Evolutionary conservation across 2,888 invertebrate genomes (phyloP).

Genomic region (Lagria hirta): DNA sequence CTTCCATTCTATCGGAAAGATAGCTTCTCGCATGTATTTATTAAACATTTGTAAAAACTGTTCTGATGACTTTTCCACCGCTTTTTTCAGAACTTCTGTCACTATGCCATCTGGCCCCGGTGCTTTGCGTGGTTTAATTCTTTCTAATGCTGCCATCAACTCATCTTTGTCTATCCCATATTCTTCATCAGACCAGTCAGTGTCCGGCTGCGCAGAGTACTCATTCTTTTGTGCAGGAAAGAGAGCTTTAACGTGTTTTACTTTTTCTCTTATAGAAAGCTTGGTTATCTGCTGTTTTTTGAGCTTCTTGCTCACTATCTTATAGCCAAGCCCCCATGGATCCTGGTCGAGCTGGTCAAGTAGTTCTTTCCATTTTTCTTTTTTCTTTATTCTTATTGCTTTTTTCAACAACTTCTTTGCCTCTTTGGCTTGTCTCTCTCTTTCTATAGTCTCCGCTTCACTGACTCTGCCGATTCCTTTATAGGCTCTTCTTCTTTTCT

Average conservation of each 20-base stretch:
- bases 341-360: background rate
- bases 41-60: constrained; percentile 5
- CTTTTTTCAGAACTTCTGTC: constrained; percentile 3
- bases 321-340: constrained; percentile 3
- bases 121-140: constrained; percentile 9
- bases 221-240: background rate
- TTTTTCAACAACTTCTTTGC: background rate
- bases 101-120: constrained; percentile 7
- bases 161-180: background rate
- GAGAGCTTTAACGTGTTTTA: background rate
- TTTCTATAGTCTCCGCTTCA: background rate
- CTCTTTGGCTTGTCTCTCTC: background rate
- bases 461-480: no score
- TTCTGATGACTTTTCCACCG: background rate
- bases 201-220: background rate
- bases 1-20: constrained; percentile 12
- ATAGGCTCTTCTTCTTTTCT: background rate
- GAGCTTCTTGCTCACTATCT: background rate
- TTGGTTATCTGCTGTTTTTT: background rate
- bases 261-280: no score
- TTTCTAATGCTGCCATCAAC: background rate
- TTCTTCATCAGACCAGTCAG: background rate
- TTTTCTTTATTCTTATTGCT: background rate
- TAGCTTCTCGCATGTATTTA: background rate
- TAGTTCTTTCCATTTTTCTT: background rate